Conservation (phyloP, 1,140 invertebrate genomes). For the Tigriopus japonicus region DNA sequence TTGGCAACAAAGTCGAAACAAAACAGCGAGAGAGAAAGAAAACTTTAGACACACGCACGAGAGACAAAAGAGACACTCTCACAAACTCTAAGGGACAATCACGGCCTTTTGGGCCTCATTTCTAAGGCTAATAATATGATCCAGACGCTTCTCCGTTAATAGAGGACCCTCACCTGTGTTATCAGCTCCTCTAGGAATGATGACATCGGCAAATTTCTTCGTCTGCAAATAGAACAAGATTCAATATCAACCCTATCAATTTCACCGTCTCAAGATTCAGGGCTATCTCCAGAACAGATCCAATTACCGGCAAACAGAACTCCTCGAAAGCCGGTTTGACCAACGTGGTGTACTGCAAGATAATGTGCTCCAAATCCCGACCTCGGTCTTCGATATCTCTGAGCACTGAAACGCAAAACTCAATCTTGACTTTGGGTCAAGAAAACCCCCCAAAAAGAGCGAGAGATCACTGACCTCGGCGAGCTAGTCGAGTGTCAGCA, state of each 20-base stretch:
- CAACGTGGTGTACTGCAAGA: conserved; percentile 90
- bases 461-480: conserved; percentile 32
- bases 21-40: conserved; percentile 1
- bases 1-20: conserved; percentile 9
- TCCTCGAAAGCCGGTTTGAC: conserved; percentile 99
- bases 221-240: conserved; percentile 42
- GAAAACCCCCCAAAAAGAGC: neutral
- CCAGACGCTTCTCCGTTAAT: too few species aligned
- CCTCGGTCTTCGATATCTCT: conserved; percentile 85
- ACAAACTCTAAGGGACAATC: too few species aligned
- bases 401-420: conserved; percentile 44
- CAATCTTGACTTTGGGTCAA: neutral
- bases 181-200: conserved; percentile 90
- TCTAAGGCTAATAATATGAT: too few species aligned
- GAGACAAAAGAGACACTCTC: too few species aligned
- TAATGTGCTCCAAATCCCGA: conserved; percentile 75
- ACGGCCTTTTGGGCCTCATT: too few species aligned
- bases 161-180: conserved; percentile 61
- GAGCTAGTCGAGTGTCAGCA: conserved; percentile 82
- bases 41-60: neutral
- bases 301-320: conserved; percentile 83
- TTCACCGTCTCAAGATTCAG: too few species aligned
- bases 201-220: conserved; percentile 98
- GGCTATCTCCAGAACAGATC: neutral
- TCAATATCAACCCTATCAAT: neutral